These are phyloP conservation scores for Meandrusa payeni DNA, from an alignment of 2,888 invertebrate species.

Conservation along the genomic window DNA sequence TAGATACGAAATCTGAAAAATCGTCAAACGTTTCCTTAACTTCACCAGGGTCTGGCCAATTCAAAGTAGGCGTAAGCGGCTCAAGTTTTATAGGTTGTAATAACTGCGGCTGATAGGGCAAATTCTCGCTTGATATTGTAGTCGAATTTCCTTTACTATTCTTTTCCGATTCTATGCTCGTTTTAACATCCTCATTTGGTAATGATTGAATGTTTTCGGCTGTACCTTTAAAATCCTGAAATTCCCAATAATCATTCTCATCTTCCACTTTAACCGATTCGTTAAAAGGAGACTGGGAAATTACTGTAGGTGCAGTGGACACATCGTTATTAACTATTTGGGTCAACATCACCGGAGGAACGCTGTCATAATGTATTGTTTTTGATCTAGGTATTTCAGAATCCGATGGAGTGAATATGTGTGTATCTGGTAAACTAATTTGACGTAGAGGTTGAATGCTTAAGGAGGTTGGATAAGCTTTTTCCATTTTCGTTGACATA, in stretches of 20 bases:
- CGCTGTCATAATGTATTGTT: slow-evolving; percentile 69
- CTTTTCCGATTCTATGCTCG: neutral
- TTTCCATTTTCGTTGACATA: slow-evolving; percentile 50
- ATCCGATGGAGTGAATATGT: slow-evolving; percentile 76
- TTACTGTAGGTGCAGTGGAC: slow-evolving; percentile 29
- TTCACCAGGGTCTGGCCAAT: slow-evolving; percentile 76
- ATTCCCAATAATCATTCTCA: slow-evolving; percentile 66
- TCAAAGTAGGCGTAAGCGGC: slow-evolving; percentile 63
- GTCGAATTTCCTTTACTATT: slow-evolving; percentile 23
- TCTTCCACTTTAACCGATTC: slow-evolving; percentile 36
- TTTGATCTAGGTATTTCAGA: slow-evolving; percentile 75
- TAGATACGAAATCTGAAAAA: slow-evolving; percentile 65
- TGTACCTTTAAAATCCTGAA: slow-evolving; percentile 62
- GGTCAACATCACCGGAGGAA: slow-evolving; percentile 50
- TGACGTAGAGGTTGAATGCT: slow-evolving; percentile 68
- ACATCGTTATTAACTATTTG: slow-evolving; percentile 39
- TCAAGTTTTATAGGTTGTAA: slow-evolving; percentile 70
- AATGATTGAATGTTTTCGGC: slow-evolving; percentile 30
- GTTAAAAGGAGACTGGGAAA: slow-evolving; percentile 27
- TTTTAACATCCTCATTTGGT: slow-evolving; percentile 8
- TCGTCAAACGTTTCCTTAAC: slow-evolving; percentile 70
- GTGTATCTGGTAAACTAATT: slow-evolving; percentile 73
- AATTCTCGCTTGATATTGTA: slow-evolving; percentile 33
- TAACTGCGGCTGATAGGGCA: slow-evolving; percentile 51
- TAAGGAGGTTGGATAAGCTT: slow-evolving; percentile 61